phyloP scores from a whole-genome alignment of 2,113 vertebrate species.

The Amphiprion percula region DNA sequence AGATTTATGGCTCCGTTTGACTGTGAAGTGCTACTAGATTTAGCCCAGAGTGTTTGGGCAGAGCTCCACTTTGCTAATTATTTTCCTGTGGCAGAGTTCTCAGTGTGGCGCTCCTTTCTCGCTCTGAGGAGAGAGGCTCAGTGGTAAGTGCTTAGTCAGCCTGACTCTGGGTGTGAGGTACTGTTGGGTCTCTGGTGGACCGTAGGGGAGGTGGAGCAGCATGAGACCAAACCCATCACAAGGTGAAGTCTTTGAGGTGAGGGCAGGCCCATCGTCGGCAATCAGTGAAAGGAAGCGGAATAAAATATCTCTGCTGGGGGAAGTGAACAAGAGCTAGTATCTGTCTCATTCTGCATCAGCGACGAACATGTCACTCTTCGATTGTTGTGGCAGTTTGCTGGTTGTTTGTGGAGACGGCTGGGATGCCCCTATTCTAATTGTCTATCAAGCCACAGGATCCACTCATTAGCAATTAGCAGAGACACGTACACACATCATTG shows the following conservation, averaged over 20 bases:
- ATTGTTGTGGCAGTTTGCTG: background rate
- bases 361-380: background rate
- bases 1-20: constrained; percentile 65
- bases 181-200: constrained; percentile 68
- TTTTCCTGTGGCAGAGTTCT: constrained; percentile 79
- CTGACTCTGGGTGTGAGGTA: constrained; percentile 65
- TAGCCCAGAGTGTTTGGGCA: constrained; percentile 73
- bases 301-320: constrained; percentile 24
- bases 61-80: constrained; percentile 84
- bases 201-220: constrained; percentile 47
- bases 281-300: constrained; percentile 27
- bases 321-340: background rate
- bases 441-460: background rate
- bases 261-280: constrained; percentile 48
- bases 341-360: background rate
- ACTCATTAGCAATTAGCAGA: constrained; percentile 33
- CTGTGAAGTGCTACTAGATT: constrained; percentile 72
- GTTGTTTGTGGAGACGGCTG: background rate
- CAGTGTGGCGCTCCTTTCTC: constrained; percentile 72
- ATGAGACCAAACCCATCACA: constrained; percentile 37
- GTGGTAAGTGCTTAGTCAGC: constrained; percentile 87
- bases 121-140: constrained; percentile 80
- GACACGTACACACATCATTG: background rate
- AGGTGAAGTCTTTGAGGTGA: constrained; percentile 52
- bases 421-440: background rate